These are phyloP conservation scores for Pagetopsis macropterus DNA, from an alignment of 2,797 vertebrate genomes.

Conservation along the genomic window DNA sequence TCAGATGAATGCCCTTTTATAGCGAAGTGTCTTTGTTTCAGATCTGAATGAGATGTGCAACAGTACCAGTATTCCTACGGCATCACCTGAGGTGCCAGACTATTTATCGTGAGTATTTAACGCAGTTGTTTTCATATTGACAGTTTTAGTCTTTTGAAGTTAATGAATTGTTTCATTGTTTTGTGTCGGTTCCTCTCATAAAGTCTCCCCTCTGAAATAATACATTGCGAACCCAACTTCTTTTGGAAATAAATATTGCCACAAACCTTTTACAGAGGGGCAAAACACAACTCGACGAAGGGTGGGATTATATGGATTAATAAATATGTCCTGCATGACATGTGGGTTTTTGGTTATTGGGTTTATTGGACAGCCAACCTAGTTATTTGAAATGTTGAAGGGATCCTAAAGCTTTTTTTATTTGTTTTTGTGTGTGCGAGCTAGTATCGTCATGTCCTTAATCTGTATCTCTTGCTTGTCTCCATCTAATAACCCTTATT, in stretches of 20 bases:
- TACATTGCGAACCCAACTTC: too few relatives aligned
- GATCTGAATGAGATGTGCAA: slow-evolving; percentile 93
- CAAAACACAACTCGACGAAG: too few relatives aligned
- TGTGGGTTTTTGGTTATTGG: too few relatives aligned
- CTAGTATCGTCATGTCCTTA: too few relatives aligned
- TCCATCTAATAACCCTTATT: not conserved
- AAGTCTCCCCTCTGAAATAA: not conserved
- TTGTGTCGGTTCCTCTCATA: not conserved
- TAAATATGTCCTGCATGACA: too few relatives aligned
- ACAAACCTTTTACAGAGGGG: too few relatives aligned
- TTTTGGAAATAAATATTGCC: too few relatives aligned
- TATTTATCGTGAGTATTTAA: slow-evolving; percentile 93
- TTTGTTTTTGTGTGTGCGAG: too few relatives aligned
- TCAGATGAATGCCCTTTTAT: slow-evolving; percentile 7
- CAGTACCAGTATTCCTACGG: slow-evolving; percentile 87
- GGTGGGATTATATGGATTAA: too few relatives aligned
- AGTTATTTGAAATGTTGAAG: too few relatives aligned
- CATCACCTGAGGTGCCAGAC: slow-evolving; percentile 91
- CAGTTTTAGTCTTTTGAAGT: not conserved
- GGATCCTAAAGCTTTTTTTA: too few relatives aligned
- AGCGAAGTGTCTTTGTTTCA: slow-evolving; percentile 66
- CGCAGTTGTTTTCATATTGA: not conserved
- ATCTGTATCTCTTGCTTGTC: not conserved
- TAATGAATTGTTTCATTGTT: not conserved
- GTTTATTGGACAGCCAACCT: too few relatives aligned